Evolutionary conservation across 2,797 vertebrate species (phyloP).

Genomic region (Sternarchorhynchus goeldii): DNA sequence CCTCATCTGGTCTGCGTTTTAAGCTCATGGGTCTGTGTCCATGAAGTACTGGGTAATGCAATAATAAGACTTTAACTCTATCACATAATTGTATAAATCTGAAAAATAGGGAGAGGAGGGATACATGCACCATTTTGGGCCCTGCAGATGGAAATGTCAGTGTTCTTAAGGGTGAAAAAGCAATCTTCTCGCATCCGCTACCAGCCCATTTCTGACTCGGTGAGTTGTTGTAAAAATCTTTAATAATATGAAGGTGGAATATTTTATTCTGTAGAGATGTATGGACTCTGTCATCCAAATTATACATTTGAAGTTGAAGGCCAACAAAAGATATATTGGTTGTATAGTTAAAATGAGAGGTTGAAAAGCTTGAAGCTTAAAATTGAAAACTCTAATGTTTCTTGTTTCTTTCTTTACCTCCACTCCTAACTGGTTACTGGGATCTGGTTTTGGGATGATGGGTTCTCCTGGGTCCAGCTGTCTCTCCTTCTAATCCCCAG

Average conservation of each 20-base stretch:
- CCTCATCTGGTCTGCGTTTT: conserved; percentile 31
- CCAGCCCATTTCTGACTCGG: no score
- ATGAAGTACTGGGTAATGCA: conserved; percentile 64
- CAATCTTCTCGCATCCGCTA: no score
- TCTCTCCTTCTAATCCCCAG: conserved; percentile 30
- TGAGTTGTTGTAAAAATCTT: no score
- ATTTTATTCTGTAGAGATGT: no score
- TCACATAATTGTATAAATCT: conserved; percentile 70
- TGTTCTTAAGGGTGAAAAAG: no score
- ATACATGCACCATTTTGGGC: no score
- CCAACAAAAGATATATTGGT: no score
- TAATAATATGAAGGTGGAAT: no score
- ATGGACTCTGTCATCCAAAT: no score
- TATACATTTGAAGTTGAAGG: no score
- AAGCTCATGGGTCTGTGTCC: conserved; percentile 60
- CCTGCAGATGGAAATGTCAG: neutral
- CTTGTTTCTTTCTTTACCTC: conserved; percentile 65
- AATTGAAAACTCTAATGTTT: conserved; percentile 8
- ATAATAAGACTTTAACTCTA: conserved; percentile 63
- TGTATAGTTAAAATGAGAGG: no score
- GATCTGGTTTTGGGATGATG: conserved; percentile 13
- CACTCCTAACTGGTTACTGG: neutral
- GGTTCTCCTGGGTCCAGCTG: conserved; percentile 8
- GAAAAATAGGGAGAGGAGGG: neutral
- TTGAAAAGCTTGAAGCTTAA: no score